A percentile compares a stretch with the other conserved stretches of the same genome.
phyloP scores from a whole-genome alignment of 2,797 vertebrate species.

The Eurystomus glaucurus region DNA sequence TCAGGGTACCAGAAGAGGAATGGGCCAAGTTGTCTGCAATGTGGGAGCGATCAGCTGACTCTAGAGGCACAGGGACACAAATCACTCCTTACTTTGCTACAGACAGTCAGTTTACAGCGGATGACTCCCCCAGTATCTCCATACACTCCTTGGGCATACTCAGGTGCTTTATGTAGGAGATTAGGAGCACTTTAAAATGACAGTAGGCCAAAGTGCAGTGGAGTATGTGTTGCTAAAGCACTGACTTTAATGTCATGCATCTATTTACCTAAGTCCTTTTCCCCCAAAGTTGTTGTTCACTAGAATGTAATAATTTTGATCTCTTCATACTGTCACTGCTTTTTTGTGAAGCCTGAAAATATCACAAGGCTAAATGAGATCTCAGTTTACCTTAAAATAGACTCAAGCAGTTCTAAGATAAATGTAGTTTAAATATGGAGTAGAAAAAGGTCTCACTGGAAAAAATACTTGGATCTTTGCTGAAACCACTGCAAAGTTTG shows the following conservation, averaged over 20 bases:
- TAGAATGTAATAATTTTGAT: not conserved
- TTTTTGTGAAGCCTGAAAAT: constrained; percentile 40
- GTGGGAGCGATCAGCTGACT: not conserved
- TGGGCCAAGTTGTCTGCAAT: not conserved
- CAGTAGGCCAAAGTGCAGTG: not conserved
- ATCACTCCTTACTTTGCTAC: not conserved
- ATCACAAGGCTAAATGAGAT: constrained; percentile 54
- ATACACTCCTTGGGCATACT: not conserved
- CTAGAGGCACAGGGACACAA: not conserved
- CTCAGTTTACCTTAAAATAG: constrained; percentile 57
- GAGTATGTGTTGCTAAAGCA: not conserved
- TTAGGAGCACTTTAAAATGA: not conserved
- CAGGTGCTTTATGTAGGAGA: not conserved
- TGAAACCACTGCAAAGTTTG: not conserved
- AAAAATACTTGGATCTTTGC: constrained; percentile 22
- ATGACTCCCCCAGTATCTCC: not conserved
- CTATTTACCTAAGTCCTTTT: not conserved
- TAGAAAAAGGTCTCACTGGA: constrained; percentile 13
- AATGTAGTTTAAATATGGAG: constrained; percentile 39
- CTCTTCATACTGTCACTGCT: not conserved
- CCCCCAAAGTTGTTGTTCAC: not conserved
- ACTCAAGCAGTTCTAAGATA: constrained; percentile 21
- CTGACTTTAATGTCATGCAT: not conserved
- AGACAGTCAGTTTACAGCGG: not conserved
- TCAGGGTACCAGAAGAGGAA: not conserved